A percentile compares a stretch with the other conserved stretches of the same genome.
Evolutionary conservation across 1,140 invertebrate genomes (phyloP).

Genomic region (Drosophila melanogaster): DNA sequence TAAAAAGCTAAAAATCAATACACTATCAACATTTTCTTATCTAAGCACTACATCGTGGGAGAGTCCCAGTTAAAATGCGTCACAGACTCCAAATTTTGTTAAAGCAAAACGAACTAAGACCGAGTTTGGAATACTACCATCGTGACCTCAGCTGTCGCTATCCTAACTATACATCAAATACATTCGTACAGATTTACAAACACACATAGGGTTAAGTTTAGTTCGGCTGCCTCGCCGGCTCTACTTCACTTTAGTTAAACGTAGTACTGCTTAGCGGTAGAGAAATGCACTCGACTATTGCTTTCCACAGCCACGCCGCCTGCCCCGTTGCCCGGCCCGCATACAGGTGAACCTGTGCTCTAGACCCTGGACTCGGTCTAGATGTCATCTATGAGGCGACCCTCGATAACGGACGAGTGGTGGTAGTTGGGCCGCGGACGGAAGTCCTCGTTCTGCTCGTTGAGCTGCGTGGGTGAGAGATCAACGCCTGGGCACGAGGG

Average conservation of each 20-base stretch:
- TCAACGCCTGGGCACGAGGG: constrained; percentile 93
- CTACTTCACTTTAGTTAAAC: constrained; percentile 7
- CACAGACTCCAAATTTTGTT: background rate
- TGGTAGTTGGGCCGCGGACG: constrained; percentile 95
- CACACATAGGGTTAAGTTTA: constrained; percentile 27
- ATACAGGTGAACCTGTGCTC: background rate
- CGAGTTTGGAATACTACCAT: background rate
- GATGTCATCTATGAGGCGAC: constrained; percentile 87
- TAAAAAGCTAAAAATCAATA: too few relatives aligned
- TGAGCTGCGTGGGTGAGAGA: constrained; percentile 93
- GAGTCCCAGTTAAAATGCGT: background rate
- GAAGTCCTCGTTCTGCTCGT: constrained; percentile 98
- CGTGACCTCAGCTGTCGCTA: constrained; percentile 21
- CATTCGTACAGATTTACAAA: constrained; percentile 31
- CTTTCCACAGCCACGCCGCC: constrained; percentile 48
- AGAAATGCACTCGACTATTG: constrained; percentile 64
- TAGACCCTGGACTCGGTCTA: constrained; percentile 31
- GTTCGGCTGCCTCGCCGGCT: background rate
- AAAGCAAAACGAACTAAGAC: constrained; percentile 6
- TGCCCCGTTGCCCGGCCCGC: constrained; percentile 5
- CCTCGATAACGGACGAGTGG: constrained; percentile 93
- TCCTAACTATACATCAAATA: constrained; percentile 13
- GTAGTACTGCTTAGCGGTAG: constrained; percentile 25
- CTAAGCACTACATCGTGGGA: background rate
- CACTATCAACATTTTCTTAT: background rate